Evolutionary conservation across 2,797 vertebrate species (phyloP), one percentile per base, ranked within the genome.

Genomic region (Loris lydekkerianus): DNA sequence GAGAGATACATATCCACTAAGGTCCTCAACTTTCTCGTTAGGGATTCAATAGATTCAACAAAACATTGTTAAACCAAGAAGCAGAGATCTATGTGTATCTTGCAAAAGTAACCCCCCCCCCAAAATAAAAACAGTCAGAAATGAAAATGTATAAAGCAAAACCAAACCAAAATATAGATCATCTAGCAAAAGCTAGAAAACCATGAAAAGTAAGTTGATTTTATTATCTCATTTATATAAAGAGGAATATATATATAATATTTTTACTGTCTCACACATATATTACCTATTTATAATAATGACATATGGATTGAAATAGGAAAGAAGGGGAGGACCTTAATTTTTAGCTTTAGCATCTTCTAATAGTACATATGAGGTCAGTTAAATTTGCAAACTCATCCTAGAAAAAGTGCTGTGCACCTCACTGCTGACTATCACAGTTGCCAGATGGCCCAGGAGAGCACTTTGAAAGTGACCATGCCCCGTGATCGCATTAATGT

Each of bases 101-200:
- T 60, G 73, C 2, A 34, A 67, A 91, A 75, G 15, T 34, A 60
- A 82, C n/a, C 14, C 43, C 29, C 43, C 29, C 34, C 34, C 34
- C 34, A 37, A 29, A 49, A 82, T 69, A 63, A 43, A 86, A 73
- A 34, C 63, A 72, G 49, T 60, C 70, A 49, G 37, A 75, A 85
- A 60, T 78, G 73, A 75, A 85, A 73, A 89, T 40, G 49, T 75
- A 34, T 8, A 7, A 73, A 63, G 60, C 31, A 34, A 61, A 69
- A 46, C 81, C 25, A 78, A 88, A 31, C 9, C 17, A 61, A 72
- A 93, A 89, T 88, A 76, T 9, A 88, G 72, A 27, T 13, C 20
- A 86, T 86, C 49, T 65, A 70, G 86, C 34, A 77, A 94, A 77
- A 67, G 60, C 17, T 60, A 43, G 77, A 75, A 94, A 63, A 17